Evolutionary conservation across 2,888 invertebrate species (phyloP), one percentile per base, ranked within the genome.

Genomic region (Nineta flava): DNA sequence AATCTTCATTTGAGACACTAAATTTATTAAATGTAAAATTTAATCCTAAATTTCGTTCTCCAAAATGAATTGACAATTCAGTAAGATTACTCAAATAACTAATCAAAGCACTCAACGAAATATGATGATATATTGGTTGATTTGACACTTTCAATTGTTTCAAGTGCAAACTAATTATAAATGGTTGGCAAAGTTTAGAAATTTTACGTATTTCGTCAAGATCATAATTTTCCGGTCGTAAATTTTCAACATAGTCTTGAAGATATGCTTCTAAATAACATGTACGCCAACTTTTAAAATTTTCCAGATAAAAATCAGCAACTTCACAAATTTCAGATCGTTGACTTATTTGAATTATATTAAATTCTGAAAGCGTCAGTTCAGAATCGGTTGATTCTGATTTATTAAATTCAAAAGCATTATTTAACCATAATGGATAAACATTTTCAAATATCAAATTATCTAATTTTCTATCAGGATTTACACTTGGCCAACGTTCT

Each of bases 221-320:
- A 50, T 64, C 54, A 50, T 64, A 65, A 32, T 61, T 54, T 55
- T 65, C 63, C 15, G 65, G 65, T 53, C 58, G 58, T 49, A 65
- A 55, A 47, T 58, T 57, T 53, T 65, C 64, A n/a, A 66, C 53
- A 53, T 58, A 59, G 40, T 64, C 61, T 47, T 59, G 55, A 4
- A 65, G 45, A 49, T 65, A 58, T 56, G 56, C 61, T 55, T 66
- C 64, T 21, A 65, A 54, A 56, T 58, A 65, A 48, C 53, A 59
- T 50, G 60, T 56, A 46, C 64, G 64, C 66, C 66, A 66, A 34
- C 55, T 56, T 49, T 56, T 44, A 16, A 44, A 44, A 44, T 44
- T 44, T 21, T 21, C 19, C 7, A 13, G 13, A 26, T 44, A 26
- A 44, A 44, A 44, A 21, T 19, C 26, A 26, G 19, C 44, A 21